phyloP scores from a whole-genome alignment of 2,888 invertebrate genomes.

The Drosophila nigritarsus region DNA sequence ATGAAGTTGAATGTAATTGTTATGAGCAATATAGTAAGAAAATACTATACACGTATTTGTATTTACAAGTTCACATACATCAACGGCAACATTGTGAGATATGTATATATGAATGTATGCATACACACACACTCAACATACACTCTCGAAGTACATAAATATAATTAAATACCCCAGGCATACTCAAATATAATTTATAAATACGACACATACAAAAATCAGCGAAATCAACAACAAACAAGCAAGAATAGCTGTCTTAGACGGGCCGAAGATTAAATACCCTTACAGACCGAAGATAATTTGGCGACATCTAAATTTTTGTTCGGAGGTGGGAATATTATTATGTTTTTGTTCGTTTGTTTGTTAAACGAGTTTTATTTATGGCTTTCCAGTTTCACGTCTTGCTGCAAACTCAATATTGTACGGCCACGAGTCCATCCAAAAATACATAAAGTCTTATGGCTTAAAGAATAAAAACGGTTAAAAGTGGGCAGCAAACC shows the following conservation, averaged over 20 bases:
- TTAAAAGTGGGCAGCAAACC: neutral
- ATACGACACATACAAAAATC: slow-evolving; percentile 41
- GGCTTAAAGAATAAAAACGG: neutral
- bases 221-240: slow-evolving; percentile 9
- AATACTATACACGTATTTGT: neutral
- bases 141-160: slow-evolving; percentile 22
- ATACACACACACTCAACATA: neutral
- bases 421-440: neutral
- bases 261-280: neutral
- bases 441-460: neutral
- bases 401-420: neutral
- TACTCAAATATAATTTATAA: slow-evolving; percentile 54
- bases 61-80: neutral
- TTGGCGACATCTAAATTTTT: neutral
- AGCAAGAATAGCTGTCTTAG: neutral
- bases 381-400: neutral
- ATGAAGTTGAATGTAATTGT: neutral
- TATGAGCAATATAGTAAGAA: slow-evolving; percentile 13
- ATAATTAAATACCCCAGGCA: slow-evolving; percentile 32
- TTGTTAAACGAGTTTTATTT: neutral
- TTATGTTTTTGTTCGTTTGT: neutral
- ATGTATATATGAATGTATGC: neutral
- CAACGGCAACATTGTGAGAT: neutral
- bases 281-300: neutral
- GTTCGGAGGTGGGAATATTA: neutral